A percentile compares a stretch with the other conserved stretches of the same genome.
Conservation (phyloP, 64 coral and sea anemone genomes). For the Dendrophyllia cribrosa region DNA sequence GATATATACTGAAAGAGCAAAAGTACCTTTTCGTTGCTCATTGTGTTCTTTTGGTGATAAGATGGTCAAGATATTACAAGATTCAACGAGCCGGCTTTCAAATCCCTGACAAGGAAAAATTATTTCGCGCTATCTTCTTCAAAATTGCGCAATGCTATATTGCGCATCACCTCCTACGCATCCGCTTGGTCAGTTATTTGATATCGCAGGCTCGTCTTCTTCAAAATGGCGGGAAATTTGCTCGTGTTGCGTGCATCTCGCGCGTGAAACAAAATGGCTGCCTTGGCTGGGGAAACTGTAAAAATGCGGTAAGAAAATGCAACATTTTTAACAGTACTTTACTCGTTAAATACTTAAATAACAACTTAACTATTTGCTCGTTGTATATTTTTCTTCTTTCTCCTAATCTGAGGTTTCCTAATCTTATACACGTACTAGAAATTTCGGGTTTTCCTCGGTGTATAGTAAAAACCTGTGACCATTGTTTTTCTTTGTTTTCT, state of each 20-base stretch:
- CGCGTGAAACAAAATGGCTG: no score
- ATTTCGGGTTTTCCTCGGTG: no score
- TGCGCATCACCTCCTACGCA: constrained; percentile 17
- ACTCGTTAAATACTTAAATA: no score
- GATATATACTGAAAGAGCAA: not conserved
- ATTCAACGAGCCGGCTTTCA: constrained; percentile 17
- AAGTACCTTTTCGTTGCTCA: constrained; percentile 75
- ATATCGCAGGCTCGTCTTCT: not conserved
- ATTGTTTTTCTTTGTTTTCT: no score
- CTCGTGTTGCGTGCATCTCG: not conserved
- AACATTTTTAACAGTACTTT: no score
- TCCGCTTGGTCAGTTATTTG: not conserved
- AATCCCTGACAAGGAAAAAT: not conserved
- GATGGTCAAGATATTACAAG: constrained; percentile 17
- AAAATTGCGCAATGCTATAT: constrained; percentile 23
- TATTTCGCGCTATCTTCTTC: constrained; percentile 39
- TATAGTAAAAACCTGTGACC: no score
- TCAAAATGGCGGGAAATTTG: constrained; percentile 12
- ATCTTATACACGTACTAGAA: no score
- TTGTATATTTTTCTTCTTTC: no score
- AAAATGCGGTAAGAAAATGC: no score
- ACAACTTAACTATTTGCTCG: no score
- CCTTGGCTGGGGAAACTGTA: no score
- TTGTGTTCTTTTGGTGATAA: not conserved
- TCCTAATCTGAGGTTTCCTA: no score